A percentile compares a stretch with the other conserved stretches of the same genome.
These are phyloP conservation scores for Microtus obscurus DNA, from an alignment of 2,797 vertebrate species.

Conservation along the genomic window DNA sequence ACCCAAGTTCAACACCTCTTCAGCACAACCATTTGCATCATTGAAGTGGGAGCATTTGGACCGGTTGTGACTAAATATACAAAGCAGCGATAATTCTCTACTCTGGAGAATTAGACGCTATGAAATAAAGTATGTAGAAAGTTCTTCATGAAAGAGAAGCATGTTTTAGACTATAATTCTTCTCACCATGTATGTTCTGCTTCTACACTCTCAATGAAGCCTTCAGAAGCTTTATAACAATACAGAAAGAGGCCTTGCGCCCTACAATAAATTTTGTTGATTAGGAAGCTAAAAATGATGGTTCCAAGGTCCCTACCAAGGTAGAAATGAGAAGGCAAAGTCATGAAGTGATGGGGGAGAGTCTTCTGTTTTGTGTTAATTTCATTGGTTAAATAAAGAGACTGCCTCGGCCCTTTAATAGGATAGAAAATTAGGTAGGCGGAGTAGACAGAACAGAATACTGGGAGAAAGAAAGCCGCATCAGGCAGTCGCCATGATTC, in stretches of 20 bases:
- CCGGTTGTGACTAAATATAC: neutral
- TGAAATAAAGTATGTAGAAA: constrained; percentile 7
- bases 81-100: neutral
- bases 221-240: neutral
- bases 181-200: neutral
- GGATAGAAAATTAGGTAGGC: no score
- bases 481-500: no score
- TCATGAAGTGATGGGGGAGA: no score
- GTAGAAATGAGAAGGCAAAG: neutral
- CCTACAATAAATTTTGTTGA: neutral
- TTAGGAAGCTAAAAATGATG: neutral
- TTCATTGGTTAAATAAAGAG: no score
- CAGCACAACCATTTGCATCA: neutral
- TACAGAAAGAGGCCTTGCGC: neutral
- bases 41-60: neutral
- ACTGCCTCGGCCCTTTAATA: no score
- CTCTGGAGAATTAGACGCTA: neutral
- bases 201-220: neutral
- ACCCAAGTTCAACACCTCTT: neutral
- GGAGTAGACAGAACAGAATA: no score
- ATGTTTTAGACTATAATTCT: neutral
- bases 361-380: no score
- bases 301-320: neutral
- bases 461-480: no score
- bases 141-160: neutral